These are phyloP conservation scores for Sus cebifrons DNA, from an alignment of 2,797 vertebrate species.

Conservation along the genomic window DNA sequence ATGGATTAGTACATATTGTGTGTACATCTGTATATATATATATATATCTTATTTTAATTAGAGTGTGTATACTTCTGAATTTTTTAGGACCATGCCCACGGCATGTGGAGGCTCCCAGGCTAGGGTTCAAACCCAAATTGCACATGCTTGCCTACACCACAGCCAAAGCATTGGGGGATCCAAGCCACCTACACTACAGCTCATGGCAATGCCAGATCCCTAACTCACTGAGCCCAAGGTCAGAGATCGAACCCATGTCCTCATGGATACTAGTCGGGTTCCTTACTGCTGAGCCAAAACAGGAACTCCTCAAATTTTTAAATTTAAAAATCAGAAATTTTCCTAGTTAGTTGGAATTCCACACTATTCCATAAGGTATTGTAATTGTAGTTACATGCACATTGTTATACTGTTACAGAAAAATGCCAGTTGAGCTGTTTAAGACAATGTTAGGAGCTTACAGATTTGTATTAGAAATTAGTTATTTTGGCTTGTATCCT, in stretches of 20 bases:
- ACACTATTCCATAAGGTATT: background rate
- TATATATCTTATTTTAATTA: background rate
- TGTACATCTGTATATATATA: background rate
- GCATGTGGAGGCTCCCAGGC: too few species aligned
- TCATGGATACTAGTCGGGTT: too few species aligned
- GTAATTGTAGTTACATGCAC: background rate
- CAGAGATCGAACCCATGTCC: too few species aligned
- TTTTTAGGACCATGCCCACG: too few species aligned
- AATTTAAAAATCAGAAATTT: slow-evolving; percentile 5
- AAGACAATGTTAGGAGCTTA: background rate
- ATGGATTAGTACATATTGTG: background rate
- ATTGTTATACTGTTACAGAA: background rate
- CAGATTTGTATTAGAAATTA: slow-evolving; percentile 57
- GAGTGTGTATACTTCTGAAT: background rate
- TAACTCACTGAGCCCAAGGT: too few species aligned
- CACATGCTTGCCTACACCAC: too few species aligned
- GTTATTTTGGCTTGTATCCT: slow-evolving; percentile 49
- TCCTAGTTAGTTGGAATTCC: slow-evolving; percentile 23
- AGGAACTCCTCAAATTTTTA: background rate
- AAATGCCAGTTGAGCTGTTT: slow-evolving; percentile 18
- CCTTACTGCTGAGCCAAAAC: too few species aligned
- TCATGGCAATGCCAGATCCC: too few species aligned
- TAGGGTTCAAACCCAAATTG: too few species aligned
- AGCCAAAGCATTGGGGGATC: too few species aligned
- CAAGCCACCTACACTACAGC: too few species aligned